Evolutionary conservation across 2,888 invertebrate genomes (phyloP), one percentile per base, ranked within the genome.

Genomic region (Erpobdella octoculata): DNA sequence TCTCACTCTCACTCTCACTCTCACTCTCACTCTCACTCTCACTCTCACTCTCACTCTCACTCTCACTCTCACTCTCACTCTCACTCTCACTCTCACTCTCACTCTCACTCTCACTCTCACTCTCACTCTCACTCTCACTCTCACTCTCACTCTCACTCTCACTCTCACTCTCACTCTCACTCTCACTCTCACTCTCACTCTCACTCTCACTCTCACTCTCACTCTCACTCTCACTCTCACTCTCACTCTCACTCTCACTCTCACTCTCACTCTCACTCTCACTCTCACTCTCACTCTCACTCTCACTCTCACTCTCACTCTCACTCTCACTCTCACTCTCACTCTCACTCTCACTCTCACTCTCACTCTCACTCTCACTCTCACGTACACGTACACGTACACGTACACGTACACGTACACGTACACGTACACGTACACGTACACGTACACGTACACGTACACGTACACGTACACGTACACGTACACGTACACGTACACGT

Each of bases 361-460:
- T 64, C 71, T 71, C 71, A 71, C 71, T 71, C 71, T 64, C 71
- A 64, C 71, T n/a, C n/a, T 64, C 71, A 35, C 71, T 64, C 71
- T 71, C 71, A 65, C 71, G 28, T 65, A 46, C 71, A 33, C 71
- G 46, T 64, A 38, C 71, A 64, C 71, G 36, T 64, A 71, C 71
- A 64, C 71, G 64, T 64, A 64, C 71, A 71, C 71, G 62, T 64
- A 71, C 71, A 64, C 71, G 64, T 64, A 64, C 71, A 71, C 71
- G 62, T 64, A 71, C 71, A 64, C 71, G 62, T 64, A 64, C 71
- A 71, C 71, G 62, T 64, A 71, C 71, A 53, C 66, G n/a, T n/a
- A n/a, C n/a, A n/a, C n/a, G n/a, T n/a, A n/a, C n/a, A n/a, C n/a
- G n/a, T n/a, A n/a, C n/a, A n/a, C n/a, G n/a, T n/a, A n/a, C n/a